Evolutionary conservation across 2,888 invertebrate genomes (phyloP).

Genomic region (Cynaeus angustus): DNA sequence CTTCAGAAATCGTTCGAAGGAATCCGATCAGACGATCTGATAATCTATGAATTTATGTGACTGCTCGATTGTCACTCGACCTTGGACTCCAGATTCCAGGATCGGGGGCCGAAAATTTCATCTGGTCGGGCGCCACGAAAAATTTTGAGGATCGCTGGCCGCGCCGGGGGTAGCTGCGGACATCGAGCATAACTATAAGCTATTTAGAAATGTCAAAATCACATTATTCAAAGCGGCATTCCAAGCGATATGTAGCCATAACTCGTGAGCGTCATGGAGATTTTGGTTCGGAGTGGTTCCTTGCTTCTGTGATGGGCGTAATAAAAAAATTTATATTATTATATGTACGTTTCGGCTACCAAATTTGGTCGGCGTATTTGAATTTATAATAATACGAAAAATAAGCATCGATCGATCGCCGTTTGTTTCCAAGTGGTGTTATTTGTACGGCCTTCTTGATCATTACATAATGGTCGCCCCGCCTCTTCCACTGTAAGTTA

Average conservation of each 20-base stretch:
- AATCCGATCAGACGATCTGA: slow-evolving; percentile 32
- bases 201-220: slow-evolving; percentile 66
- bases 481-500: slow-evolving; percentile 41
- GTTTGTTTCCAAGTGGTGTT: slow-evolving; percentile 42
- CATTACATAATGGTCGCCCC: slow-evolving; percentile 52
- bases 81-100: slow-evolving; percentile 16
- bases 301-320: slow-evolving; percentile 29
- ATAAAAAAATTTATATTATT: slow-evolving; percentile 29
- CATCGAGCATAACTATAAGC: slow-evolving; percentile 61
- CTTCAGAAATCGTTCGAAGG: slow-evolving; percentile 18
- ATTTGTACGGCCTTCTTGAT: slow-evolving; percentile 53
- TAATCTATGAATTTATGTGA: slow-evolving; percentile 35
- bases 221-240: slow-evolving; percentile 65
- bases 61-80: slow-evolving; percentile 23
- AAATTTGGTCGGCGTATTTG: slow-evolving; percentile 20
- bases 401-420: background rate
- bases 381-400: slow-evolving; percentile 17
- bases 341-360: slow-evolving; percentile 14
- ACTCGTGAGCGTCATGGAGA: slow-evolving; percentile 48
- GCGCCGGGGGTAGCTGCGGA: slow-evolving; percentile 62
- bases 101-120: background rate
- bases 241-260: slow-evolving; percentile 55
- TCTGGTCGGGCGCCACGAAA: background rate
- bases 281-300: slow-evolving; percentile 37
- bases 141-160: slow-evolving; percentile 59